Percentiles rank a stretch among this genome's conserved stretches.
These are phyloP conservation scores for Gopherus evgoodei DNA, from an alignment of 2,113 vertebrate genomes.

Conservation along the genomic window DNA sequence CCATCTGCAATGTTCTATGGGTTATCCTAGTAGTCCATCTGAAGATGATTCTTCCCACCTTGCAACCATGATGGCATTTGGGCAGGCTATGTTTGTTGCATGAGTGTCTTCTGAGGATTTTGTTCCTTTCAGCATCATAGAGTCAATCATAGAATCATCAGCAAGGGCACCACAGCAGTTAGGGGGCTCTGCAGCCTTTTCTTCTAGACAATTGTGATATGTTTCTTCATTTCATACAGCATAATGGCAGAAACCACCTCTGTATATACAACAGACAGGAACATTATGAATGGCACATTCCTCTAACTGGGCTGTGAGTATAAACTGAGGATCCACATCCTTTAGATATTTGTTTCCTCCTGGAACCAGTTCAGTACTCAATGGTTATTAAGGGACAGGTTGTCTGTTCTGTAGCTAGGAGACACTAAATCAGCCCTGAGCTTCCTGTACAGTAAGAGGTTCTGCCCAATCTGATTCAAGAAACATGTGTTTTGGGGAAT, in stretches of 20 bases:
- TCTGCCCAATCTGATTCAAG: conserved; percentile 30
- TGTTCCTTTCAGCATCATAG: not conserved
- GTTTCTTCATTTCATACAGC: not conserved
- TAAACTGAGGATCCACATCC: not conserved
- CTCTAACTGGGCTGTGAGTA: not conserved
- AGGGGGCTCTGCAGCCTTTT: not conserved
- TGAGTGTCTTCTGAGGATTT: not conserved
- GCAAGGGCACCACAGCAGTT: not conserved
- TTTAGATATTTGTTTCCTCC: conserved; percentile 10
- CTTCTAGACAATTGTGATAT: not conserved
- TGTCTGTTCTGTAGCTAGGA: conserved; percentile 23
- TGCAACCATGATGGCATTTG: not conserved
- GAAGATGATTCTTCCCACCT: not conserved
- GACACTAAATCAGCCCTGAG: not conserved
- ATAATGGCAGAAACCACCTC: not conserved
- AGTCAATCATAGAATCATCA: not conserved
- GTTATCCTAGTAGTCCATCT: not conserved
- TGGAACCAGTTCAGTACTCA: conserved; percentile 45
- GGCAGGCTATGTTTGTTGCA: not conserved
- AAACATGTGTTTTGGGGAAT: not conserved
- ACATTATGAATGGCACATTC: fast-evolving
- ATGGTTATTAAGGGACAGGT: conserved; percentile 15
- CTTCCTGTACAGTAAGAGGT: not conserved
- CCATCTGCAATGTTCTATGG: not conserved
- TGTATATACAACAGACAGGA: not conserved